A percentile compares a stretch with the other conserved stretches of the same genome.
Conservation (phyloP, 2,113 vertebrate species). For the Percina caprodes region DNA sequence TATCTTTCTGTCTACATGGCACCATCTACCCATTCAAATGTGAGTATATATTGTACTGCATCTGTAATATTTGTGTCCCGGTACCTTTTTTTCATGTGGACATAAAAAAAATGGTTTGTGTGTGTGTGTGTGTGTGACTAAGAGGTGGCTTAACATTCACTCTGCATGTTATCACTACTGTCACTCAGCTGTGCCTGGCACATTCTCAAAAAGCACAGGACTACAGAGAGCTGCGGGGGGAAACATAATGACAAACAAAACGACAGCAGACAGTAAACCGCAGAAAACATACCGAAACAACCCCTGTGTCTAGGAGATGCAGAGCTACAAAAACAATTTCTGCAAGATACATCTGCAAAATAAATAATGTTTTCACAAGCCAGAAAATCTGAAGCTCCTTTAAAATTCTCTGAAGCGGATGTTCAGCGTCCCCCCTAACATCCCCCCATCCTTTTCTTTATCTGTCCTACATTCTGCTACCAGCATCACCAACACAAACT, state of each 20-base stretch:
- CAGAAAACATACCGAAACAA: conserved; percentile 34
- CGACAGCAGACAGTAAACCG: conserved; percentile 26
- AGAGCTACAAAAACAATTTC: conserved; percentile 24
- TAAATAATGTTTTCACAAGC: conserved; percentile 31
- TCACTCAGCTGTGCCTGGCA: conserved; percentile 59
- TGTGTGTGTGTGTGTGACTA: conserved; percentile 34
- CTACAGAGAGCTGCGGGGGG: conserved; percentile 43
- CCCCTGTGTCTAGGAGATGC: background rate
- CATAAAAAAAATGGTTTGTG: background rate
- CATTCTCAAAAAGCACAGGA: conserved; percentile 54
- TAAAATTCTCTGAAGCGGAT: conserved; percentile 31
- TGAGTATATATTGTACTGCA: too few relatives aligned
- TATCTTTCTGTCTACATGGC: background rate
- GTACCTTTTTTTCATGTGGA: too few relatives aligned
- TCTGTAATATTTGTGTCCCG: too few relatives aligned
- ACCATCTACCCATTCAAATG: background rate
- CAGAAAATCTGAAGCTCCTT: conserved; percentile 15
- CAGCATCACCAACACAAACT: conserved; percentile 7
- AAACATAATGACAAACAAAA: conserved; percentile 62
- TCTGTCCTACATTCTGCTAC: conserved; percentile 48
- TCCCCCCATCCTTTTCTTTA: conserved; percentile 26
- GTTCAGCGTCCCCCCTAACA: background rate
- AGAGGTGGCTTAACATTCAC: conserved; percentile 59
- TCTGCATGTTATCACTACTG: conserved; percentile 54
- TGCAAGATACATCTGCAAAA: conserved; percentile 27